Evolutionary conservation across 2,113 vertebrate species (phyloP).

Genomic region (Ranitomeya variabilis): DNA sequence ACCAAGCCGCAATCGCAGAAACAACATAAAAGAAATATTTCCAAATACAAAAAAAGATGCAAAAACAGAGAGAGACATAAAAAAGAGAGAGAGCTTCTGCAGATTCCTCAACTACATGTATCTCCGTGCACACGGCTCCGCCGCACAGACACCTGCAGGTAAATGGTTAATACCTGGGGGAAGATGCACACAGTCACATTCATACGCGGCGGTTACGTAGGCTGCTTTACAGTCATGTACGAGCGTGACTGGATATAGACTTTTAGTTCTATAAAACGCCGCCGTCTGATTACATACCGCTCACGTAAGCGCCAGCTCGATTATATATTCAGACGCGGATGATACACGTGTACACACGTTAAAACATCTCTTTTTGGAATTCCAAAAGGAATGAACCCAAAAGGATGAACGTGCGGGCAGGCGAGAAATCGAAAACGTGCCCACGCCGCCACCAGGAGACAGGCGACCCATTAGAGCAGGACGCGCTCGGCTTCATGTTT

Average conservation of each 20-base stretch:
- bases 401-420: conserved; percentile 3
- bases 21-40: neutral
- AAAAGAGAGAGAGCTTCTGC: too few relatives aligned
- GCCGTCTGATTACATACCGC: conserved; percentile 6
- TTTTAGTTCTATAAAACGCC: neutral
- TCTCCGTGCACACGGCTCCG: neutral
- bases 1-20: neutral
- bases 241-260: neutral
- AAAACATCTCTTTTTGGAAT: neutral
- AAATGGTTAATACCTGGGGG: conserved; percentile 5
- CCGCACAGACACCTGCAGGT: neutral
- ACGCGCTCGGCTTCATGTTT: neutral
- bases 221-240: neutral
- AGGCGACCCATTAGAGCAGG: neutral
- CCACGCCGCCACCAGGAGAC: neutral
- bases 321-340: conserved; percentile 19
- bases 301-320: neutral
- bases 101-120: neutral
- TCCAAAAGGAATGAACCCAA: neutral
- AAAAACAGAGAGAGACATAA: neutral
- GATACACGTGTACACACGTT: conserved; percentile 34
- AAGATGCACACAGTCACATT: neutral
- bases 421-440: neutral
- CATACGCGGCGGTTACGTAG: neutral
- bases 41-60: neutral